Conservation (phyloP, 2,113 vertebrate species). For the Stercorarius parasiticus region DNA sequence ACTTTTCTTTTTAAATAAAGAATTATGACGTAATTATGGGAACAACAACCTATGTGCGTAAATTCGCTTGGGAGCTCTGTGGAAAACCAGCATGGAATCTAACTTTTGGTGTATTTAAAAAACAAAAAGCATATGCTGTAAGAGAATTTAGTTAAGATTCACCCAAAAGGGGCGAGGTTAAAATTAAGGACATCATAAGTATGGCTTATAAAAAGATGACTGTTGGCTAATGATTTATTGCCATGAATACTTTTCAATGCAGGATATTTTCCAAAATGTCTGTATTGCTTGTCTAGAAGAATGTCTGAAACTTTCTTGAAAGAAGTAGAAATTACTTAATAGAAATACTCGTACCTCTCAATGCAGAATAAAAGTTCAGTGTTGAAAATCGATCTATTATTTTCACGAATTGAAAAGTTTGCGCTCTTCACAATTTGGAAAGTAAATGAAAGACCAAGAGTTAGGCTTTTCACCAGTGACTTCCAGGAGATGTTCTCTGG, state of each 20-base stretch:
- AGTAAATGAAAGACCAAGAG: neutral
- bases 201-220: neutral
- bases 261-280: neutral
- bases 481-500: neutral
- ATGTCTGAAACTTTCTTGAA: neutral
- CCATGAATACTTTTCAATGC: neutral
- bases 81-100: neutral
- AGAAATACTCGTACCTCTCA: neutral
- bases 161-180: neutral
- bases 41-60: neutral
- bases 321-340: neutral
- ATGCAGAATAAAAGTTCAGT: neutral
- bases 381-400: neutral
- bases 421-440: neutral
- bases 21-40: neutral
- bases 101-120: neutral
- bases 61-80: neutral
- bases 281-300: neutral
- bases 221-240: neutral
- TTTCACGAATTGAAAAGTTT: neutral
- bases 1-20: neutral
- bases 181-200: neutral
- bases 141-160: neutral
- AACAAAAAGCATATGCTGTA: neutral
- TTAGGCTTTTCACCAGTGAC: neutral